A percentile compares a stretch with the other conserved stretches of the same genome.
Evolutionary conservation across 2,797 vertebrate genomes (phyloP).

Genomic region (Coracias cyanogaster): DNA sequence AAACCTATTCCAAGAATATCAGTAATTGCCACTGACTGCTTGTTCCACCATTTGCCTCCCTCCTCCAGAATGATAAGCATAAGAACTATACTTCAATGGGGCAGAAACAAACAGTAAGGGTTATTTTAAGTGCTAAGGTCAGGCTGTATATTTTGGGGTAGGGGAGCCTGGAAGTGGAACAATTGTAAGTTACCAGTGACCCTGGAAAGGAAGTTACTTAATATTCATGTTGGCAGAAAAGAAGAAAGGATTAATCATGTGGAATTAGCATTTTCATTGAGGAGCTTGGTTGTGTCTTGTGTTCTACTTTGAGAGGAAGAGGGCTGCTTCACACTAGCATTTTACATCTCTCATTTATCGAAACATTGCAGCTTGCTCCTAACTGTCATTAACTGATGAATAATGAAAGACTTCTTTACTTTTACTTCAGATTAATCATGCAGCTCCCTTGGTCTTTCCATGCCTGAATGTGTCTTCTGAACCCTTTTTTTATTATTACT

Average conservation of each 20-base stretch:
- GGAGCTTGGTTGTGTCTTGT: slow-evolving; percentile 73
- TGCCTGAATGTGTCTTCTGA: slow-evolving; percentile 31
- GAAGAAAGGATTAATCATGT: slow-evolving; percentile 85
- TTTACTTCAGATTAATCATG: slow-evolving; percentile 78
- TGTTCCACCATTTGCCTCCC: not conserved
- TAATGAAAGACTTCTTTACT: slow-evolving; percentile 75
- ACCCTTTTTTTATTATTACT: not conserved
- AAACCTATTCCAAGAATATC: not conserved
- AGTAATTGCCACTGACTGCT: not conserved
- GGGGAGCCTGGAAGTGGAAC: slow-evolving; percentile 21
- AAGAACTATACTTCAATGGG: not conserved
- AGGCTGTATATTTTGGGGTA: slow-evolving; percentile 16
- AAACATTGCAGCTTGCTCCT: slow-evolving; percentile 76
- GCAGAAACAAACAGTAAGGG: slow-evolving; percentile 16
- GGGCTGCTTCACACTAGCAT: slow-evolving; percentile 50
- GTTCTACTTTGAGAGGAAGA: slow-evolving; percentile 61
- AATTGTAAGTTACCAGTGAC: slow-evolving; percentile 72
- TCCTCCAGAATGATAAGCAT: not conserved
- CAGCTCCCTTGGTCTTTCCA: slow-evolving; percentile 45
- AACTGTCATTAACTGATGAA: slow-evolving; percentile 73
- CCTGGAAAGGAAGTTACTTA: slow-evolving; percentile 78
- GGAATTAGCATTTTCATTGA: slow-evolving; percentile 85
- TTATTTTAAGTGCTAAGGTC: slow-evolving; percentile 43
- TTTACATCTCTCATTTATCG: slow-evolving; percentile 71
- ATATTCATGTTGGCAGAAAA: slow-evolving; percentile 85